A percentile compares a stretch with the other conserved stretches of the same genome.
Evolutionary conservation across 2,113 vertebrate genomes (phyloP).

Genomic region (Cynoglossus semilaevis): DNA sequence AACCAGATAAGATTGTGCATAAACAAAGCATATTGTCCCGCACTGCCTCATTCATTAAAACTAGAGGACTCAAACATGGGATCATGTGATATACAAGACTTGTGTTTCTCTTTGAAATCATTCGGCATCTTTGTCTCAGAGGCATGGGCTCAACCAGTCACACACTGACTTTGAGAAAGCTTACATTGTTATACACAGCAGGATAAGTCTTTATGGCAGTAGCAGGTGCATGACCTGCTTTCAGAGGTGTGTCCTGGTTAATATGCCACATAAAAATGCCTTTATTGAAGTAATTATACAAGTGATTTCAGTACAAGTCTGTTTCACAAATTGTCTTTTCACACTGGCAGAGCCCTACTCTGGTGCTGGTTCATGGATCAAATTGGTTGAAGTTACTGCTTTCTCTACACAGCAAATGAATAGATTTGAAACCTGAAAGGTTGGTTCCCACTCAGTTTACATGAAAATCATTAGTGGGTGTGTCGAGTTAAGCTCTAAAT

Average conservation of each 20-base stretch:
- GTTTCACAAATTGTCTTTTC: too few relatives aligned
- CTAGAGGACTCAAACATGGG: slow-evolving; percentile 6
- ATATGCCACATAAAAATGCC: not conserved
- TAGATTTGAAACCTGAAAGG: too few relatives aligned
- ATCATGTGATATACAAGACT: not conserved
- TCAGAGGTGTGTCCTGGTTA: not conserved
- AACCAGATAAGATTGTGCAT: slow-evolving; percentile 51
- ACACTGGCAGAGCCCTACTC: too few relatives aligned
- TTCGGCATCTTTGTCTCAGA: slow-evolving; percentile 10
- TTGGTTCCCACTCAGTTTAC: too few relatives aligned
- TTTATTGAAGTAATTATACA: not conserved
- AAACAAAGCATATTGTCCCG: slow-evolving; percentile 55
- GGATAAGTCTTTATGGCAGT: slow-evolving; percentile 11
- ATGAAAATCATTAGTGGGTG: too few relatives aligned
- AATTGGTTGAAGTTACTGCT: too few relatives aligned
- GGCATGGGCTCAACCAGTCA: not conserved
- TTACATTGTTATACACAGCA: slow-evolving; percentile 13
- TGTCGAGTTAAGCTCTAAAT: too few relatives aligned
- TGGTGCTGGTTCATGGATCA: too few relatives aligned
- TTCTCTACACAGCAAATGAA: too few relatives aligned
- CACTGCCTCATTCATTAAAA: slow-evolving; percentile 33
- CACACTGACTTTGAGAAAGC: not conserved
- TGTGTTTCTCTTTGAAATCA: slow-evolving; percentile 24
- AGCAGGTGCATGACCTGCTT: slow-evolving; percentile 18
- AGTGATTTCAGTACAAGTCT: too few relatives aligned